Evolutionary conservation across 2,888 invertebrate species (phyloP).

Genomic region (Adelognathus sp.): DNA sequence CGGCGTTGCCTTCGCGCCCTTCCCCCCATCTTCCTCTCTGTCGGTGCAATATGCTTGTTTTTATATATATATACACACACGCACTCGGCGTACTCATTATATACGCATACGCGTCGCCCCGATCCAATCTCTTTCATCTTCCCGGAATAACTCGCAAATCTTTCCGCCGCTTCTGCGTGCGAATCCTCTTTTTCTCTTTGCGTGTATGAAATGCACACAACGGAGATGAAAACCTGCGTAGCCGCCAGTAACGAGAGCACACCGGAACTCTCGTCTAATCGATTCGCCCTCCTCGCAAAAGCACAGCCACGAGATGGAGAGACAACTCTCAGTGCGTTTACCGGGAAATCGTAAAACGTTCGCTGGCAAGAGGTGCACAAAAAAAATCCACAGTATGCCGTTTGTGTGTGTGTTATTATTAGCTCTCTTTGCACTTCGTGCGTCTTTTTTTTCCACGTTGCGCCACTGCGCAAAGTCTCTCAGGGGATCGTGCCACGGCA

Average conservation of each 20-base stretch:
- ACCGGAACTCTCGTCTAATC: slow-evolving; percentile 53
- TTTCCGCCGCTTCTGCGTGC: slow-evolving; percentile 21
- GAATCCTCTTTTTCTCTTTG: not conserved
- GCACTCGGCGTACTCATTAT: slow-evolving; percentile 16
- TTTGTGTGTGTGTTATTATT: slow-evolving; percentile 35
- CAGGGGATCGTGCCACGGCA: not conserved
- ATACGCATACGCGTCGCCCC: not conserved
- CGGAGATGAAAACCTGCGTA: slow-evolving; percentile 13
- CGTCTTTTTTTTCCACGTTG: not conserved
- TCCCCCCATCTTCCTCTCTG: not conserved
- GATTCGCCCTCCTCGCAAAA: slow-evolving; percentile 45
- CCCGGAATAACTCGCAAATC: slow-evolving; percentile 68
- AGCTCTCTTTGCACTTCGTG: slow-evolving; percentile 5
- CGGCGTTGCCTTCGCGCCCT: slow-evolving; percentile 8
- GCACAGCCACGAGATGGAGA: not conserved
- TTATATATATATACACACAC: not conserved
- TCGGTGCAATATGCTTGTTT: not conserved
- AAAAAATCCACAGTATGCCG: slow-evolving; percentile 17
- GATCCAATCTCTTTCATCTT: slow-evolving; percentile 68
- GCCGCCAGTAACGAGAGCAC: slow-evolving; percentile 29
- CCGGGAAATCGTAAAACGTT: slow-evolving; percentile 55
- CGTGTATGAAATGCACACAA: not conserved
- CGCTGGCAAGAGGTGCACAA: not conserved
- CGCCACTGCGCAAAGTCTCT: not conserved
- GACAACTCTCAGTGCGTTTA: slow-evolving; percentile 14